Conservation (phyloP, 2,113 vertebrate species). For the Semnornis frantzii region DNA sequence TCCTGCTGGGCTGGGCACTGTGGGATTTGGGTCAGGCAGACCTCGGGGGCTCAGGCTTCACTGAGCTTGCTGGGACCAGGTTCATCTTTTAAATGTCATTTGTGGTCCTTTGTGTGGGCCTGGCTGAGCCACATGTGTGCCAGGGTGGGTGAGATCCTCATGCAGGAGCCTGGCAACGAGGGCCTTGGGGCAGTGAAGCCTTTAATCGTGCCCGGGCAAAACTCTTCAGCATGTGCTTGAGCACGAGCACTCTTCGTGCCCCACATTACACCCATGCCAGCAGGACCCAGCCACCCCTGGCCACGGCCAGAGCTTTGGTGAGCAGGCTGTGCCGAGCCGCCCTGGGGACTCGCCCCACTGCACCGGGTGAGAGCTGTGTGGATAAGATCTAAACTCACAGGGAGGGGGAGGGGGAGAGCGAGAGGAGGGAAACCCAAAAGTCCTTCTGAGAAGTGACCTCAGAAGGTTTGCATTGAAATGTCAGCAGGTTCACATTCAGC, state of each 20-base stretch:
- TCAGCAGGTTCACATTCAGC: neutral
- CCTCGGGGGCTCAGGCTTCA: neutral
- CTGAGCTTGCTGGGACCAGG: neutral
- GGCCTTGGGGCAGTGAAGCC: neutral
- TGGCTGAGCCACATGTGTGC: neutral
- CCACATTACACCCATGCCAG: accelerated
- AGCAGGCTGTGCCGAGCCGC: neutral
- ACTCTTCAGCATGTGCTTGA: neutral
- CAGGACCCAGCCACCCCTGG: neutral
- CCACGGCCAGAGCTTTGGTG: accelerated
- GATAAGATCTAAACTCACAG: neutral
- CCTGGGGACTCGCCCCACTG: accelerated
- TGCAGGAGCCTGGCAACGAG: neutral
- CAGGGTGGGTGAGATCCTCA: accelerated
- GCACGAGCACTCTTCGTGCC: neutral
- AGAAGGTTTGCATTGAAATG: neutral
- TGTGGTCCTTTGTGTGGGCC: neutral
- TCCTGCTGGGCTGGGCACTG: accelerated
- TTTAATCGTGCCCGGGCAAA: neutral
- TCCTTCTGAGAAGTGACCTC: neutral
- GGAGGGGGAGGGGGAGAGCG: neutral
- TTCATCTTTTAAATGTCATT: neutral
- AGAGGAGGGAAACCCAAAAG: neutral
- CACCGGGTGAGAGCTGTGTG: neutral
- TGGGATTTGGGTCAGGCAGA: accelerated